Conservation (phyloP, 2,888 invertebrate genomes). For the Oligia fasciuncula region DNA sequence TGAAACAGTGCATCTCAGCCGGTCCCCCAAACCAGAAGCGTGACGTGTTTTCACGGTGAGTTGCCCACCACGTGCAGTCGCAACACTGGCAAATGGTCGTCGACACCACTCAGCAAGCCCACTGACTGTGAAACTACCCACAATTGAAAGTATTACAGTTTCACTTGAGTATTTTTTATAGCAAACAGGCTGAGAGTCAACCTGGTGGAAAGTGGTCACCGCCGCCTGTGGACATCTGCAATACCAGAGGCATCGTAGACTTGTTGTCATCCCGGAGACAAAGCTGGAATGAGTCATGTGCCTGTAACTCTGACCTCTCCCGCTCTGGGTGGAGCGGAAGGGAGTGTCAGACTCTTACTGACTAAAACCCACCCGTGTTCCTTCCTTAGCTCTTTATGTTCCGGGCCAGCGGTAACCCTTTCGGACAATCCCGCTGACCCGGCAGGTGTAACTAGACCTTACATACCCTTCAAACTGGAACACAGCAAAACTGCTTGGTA, state of each 20-base stretch:
- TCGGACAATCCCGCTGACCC: no score
- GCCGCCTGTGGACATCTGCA: no score
- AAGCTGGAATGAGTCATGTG: background rate
- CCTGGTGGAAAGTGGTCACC: no score
- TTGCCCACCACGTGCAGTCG: conserved; percentile 27
- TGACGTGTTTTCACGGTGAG: conserved; percentile 40
- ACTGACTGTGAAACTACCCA: conserved; percentile 44
- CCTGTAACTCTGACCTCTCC: no score
- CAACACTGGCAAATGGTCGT: conserved; percentile 28
- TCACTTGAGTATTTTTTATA: conserved; percentile 21
- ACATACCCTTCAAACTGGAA: background rate
- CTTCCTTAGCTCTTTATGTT: no score
- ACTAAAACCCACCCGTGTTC: no score
- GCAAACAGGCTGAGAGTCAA: background rate
- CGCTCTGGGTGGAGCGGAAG: no score
- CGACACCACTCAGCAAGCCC: conserved; percentile 31
- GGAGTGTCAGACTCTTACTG: no score
- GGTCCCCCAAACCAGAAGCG: conserved; percentile 15
- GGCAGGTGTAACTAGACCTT: background rate
- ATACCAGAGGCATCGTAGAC: no score
- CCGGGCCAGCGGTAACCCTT: no score
- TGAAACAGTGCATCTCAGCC: conserved; percentile 14
- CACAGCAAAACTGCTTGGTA: background rate
- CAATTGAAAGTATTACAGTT: conserved; percentile 50
- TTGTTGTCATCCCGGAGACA: no score